Evolutionary conservation across 1,140 invertebrate species (phyloP).

Genomic region (Gryllus bimaculatus): DNA sequence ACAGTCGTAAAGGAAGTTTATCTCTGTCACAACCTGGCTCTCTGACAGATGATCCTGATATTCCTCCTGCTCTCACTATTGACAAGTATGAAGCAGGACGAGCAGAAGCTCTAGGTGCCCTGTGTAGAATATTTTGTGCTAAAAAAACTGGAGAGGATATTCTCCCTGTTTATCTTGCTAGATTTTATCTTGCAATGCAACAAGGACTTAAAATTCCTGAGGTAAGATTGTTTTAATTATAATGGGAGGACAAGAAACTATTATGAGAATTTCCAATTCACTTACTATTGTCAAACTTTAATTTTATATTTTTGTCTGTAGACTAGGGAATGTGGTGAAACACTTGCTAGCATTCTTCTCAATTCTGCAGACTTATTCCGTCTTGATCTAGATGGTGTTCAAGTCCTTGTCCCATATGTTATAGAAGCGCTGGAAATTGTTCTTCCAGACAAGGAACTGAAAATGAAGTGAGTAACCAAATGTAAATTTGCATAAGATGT

Average conservation of each 20-base stretch:
- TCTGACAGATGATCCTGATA: conserved; percentile 25
- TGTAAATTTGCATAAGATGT: too few relatives aligned
- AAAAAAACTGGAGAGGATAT: conserved; percentile 95
- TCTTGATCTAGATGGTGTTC: conserved; percentile 85
- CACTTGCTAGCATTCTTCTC: conserved; percentile 65
- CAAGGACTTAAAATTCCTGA: conserved; percentile 68
- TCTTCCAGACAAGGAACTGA: conserved; percentile 63
- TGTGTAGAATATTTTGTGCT: conserved; percentile 92
- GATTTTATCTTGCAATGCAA: conserved; percentile 87
- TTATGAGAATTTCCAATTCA: neutral
- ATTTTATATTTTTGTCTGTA: conserved; percentile 25
- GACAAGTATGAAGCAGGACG: conserved; percentile 72
- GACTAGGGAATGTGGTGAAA: conserved; percentile 55
- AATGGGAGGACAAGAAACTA: neutral
- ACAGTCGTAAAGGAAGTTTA: conserved; percentile 23
- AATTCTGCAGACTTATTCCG: conserved; percentile 75
- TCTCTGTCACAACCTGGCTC: conserved; percentile 28
- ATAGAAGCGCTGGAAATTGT: conserved; percentile 83
- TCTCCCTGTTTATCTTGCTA: conserved; percentile 83
- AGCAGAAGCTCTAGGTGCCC: conserved; percentile 88
- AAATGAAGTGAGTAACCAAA: conserved; percentile 32
- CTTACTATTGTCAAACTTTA: neutral
- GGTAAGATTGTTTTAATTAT: conserved; percentile 27
- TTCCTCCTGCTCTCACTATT: conserved; percentile 19
- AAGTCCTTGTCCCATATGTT: conserved; percentile 81